Evolutionary conservation across 2,113 vertebrate genomes (phyloP).

Genomic region (Rhinoderma darwinii): DNA sequence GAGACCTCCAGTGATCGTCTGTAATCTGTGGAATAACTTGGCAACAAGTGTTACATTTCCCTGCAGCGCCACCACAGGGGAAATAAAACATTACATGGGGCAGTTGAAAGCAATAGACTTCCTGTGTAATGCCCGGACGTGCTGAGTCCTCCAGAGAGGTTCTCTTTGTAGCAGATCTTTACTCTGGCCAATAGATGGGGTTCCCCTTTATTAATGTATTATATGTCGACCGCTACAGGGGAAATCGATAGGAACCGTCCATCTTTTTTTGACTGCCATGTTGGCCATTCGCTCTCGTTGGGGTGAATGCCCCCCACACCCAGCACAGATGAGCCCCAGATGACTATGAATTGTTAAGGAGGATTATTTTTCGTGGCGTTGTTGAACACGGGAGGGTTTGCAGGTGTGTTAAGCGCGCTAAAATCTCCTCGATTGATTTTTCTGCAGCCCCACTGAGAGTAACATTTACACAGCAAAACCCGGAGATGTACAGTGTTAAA

Average conservation of each 20-base stretch:
- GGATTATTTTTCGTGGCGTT: constrained; percentile 30
- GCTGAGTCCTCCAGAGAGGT: neutral
- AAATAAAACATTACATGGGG: neutral
- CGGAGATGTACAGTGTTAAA: constrained; percentile 18
- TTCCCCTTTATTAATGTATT: too few relatives aligned
- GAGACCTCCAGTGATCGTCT: neutral
- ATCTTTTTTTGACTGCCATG: neutral
- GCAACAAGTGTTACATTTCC: neutral
- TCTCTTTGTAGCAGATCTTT: too few relatives aligned
- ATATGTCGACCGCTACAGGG: too few relatives aligned
- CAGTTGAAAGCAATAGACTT: neutral
- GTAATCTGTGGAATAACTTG: too few relatives aligned
- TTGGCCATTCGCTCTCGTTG: neutral
- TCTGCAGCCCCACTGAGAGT: constrained; percentile 35
- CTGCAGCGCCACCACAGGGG: neutral
- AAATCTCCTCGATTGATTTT: constrained; percentile 41
- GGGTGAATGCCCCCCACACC: neutral
- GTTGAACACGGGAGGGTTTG: neutral
- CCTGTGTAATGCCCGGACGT: neutral
- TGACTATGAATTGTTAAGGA: constrained; percentile 3
- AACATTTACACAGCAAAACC: constrained; percentile 50
- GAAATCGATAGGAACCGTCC: neutral
- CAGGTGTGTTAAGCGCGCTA: constrained; percentile 21
- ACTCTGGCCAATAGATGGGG: too few relatives aligned
- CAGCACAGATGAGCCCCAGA: neutral